phyloP scores from a whole-genome alignment of 2,888 invertebrate genomes.

The Cheilosia vernalis region DNA sequence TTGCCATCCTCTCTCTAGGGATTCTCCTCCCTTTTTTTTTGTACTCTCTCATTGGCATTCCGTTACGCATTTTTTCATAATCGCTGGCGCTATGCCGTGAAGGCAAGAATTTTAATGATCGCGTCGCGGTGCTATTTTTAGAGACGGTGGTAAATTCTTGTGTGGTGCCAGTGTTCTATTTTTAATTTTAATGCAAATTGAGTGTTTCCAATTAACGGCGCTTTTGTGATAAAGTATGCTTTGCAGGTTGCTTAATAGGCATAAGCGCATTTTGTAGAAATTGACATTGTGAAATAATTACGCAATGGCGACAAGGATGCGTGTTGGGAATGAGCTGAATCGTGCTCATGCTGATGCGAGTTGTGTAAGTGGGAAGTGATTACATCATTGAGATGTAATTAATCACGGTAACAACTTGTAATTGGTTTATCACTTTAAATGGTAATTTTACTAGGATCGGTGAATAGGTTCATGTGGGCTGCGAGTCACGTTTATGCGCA shows the following conservation, averaged over 20 bases:
- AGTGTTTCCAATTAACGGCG: constrained; percentile 73
- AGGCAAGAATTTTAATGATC: constrained; percentile 55
- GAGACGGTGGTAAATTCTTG: constrained; percentile 52
- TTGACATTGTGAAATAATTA: constrained; percentile 62
- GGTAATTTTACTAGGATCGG: constrained; percentile 5
- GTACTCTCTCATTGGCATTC: constrained; percentile 44
- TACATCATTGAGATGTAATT: constrained; percentile 36
- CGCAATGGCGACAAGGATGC: constrained; percentile 50
- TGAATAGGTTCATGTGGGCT: not conserved
- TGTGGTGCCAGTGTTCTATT: constrained; percentile 64
- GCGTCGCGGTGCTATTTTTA: constrained; percentile 60
- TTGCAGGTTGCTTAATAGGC: constrained; percentile 26
- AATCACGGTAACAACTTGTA: constrained; percentile 35
- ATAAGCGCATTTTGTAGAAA: constrained; percentile 33
- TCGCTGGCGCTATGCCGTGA: constrained; percentile 68
- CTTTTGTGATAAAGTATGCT: constrained; percentile 61
- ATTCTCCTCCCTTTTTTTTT: constrained; percentile 43
- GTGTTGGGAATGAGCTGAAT: not conserved
- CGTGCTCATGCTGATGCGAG: not conserved
- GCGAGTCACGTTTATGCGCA: not conserved
- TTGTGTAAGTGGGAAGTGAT: constrained; percentile 42
- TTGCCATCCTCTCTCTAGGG: constrained; percentile 35
- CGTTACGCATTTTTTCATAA: constrained; percentile 72
- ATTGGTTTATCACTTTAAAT: constrained; percentile 27
- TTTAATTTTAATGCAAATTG: constrained; percentile 74